phyloP scores from a whole-genome alignment of 1,140 invertebrate species.

The Xylocopa sonorina region DNA sequence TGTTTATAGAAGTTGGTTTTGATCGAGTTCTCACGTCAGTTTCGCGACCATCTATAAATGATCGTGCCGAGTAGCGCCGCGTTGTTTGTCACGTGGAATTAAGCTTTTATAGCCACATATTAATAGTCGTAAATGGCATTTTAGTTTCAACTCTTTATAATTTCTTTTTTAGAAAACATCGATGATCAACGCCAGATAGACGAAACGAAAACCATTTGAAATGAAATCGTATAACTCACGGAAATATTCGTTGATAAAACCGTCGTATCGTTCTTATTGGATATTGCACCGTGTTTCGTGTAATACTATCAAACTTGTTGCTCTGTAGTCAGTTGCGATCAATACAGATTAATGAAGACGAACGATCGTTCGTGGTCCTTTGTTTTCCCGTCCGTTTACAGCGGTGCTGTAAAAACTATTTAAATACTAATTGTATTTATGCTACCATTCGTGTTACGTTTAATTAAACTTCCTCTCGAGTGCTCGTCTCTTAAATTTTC shows the following conservation, averaged over 20 bases:
- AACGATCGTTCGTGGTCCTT: not conserved
- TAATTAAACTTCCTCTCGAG: too few species aligned
- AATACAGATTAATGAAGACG: not conserved
- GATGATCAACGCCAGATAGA: too few species aligned
- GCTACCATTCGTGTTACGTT: too few species aligned
- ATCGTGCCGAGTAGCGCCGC: not conserved
- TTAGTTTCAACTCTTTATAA: too few species aligned
- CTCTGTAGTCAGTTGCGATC: not conserved
- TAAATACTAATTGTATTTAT: too few species aligned
- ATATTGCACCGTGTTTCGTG: too few species aligned
- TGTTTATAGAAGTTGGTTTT: too few species aligned
- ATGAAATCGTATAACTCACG: constrained; percentile 1
- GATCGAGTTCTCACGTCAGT: not conserved
- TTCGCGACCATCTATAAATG: constrained; percentile 3
- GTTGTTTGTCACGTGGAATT: not conserved
- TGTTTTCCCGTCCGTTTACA: not conserved
- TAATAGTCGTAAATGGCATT: too few species aligned
- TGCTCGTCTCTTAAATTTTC: too few species aligned
- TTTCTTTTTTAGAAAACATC: too few species aligned
- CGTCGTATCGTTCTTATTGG: not conserved
- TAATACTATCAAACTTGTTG: not conserved
- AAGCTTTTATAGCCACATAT: not conserved
- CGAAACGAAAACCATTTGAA: not conserved
- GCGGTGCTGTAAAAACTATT: too few species aligned
- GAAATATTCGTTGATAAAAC: not conserved